Conservation (phyloP, 2,888 invertebrate species). For the Formica aserva region DNA sequence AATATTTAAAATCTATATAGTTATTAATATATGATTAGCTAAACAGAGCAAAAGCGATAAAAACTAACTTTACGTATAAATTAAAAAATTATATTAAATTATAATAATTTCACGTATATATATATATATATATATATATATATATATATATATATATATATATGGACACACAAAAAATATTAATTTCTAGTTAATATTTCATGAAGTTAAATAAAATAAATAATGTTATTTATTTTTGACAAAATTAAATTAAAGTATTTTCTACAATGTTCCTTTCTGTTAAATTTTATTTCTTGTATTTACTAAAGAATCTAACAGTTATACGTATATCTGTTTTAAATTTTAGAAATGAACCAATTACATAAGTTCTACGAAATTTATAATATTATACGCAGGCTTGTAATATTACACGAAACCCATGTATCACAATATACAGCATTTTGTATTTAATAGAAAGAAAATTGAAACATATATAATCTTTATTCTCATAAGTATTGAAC, state of each 20-base stretch:
- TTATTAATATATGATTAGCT: background rate
- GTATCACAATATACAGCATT: background rate
- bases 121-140: background rate
- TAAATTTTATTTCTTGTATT: background rate
- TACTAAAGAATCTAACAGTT: background rate
- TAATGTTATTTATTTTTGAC: background rate
- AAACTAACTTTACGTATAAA: background rate
- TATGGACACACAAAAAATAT: background rate
- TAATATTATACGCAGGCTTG: background rate
- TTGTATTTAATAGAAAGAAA: background rate
- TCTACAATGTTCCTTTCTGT: background rate
- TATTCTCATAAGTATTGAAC: background rate
- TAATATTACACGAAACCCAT: background rate
- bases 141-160: too few species aligned
- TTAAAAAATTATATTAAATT: background rate
- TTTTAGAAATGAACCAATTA: background rate
- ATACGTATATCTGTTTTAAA: background rate
- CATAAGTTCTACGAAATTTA: background rate
- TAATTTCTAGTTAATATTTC: background rate
- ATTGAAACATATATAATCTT: conserved; percentile 4
- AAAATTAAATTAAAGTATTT: background rate
- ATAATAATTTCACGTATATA: background rate
- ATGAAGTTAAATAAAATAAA: background rate
- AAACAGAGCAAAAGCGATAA: background rate
- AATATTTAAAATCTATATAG: background rate